Base-by-base conservation (phyloP, 1,140 invertebrate genomes). In the Fopius arisanus region DNA sequence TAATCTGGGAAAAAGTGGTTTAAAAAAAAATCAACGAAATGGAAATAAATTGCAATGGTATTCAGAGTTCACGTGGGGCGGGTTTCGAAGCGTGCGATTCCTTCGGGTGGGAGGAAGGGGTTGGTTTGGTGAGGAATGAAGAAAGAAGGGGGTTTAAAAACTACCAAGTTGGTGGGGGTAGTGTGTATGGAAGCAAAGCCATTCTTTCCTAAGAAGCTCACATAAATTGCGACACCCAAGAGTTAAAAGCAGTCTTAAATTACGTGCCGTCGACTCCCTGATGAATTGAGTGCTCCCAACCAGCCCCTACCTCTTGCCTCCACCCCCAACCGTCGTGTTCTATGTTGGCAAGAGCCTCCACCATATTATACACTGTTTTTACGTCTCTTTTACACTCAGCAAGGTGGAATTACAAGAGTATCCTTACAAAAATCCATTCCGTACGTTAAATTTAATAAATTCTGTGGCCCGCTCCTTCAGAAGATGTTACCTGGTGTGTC, bases 211-310 rank as follows among this genome's bases (percentile, higher is more conserved):
- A 87, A 87, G 86, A 84, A 86, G 82, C 86, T 84, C 84, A 87
- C 87, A 88, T 87, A 88, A 88, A 88, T 88, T 87, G 87, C 85
- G 82, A 88, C 86, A 86, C 85, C 86, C 84, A 86, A 83, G 86
- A 87, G 86, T 88, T 88, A 88, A 88, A 88, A 88, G 87, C 86
- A 88, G 86, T 87, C 86, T 88, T 88, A 88, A 88, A 88, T 88
- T 87, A 88, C 86, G 83, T 81, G 77, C 82, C 84, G 86, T 88
- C 86, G 86, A 88, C 85, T 88, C 76, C 77, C 84, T 88, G 87
- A 88, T 88, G 86, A 88, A 88, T 88, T 87, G 86, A 88, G 87
- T 87, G 85, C 85, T 86, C 78, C 80, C 77, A 79, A 79, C 81
- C 75, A 69, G 71, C 23, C 66, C 51, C 16, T 40, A 31, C 37